Conservation (phyloP, 2,888 invertebrate species). For the Pediacus dermestoides region DNA sequence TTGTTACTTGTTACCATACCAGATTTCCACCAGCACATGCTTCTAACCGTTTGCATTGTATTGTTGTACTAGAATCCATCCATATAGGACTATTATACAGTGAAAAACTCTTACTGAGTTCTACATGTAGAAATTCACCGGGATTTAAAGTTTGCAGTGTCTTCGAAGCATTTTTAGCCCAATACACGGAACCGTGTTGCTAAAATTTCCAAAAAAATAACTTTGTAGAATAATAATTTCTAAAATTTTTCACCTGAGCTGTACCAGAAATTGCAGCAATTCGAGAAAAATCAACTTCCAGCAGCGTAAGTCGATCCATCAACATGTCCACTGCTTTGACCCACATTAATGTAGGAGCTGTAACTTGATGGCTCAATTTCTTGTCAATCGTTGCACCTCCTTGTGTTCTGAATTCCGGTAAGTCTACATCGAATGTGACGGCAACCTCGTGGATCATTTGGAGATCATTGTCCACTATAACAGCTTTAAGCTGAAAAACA, state of each 20-base stretch:
- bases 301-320: slow-evolving; percentile 75
- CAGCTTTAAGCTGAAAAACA: slow-evolving; percentile 77
- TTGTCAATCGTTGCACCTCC: slow-evolving; percentile 59
- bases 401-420: slow-evolving; percentile 83
- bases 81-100: slow-evolving; percentile 83
- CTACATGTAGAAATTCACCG: slow-evolving; percentile 75
- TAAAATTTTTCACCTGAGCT: slow-evolving; percentile 72
- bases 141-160: slow-evolving; percentile 65
- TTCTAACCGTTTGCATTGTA: slow-evolving; percentile 76
- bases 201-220: slow-evolving; percentile 47
- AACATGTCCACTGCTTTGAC: slow-evolving; percentile 91
- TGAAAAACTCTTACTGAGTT: slow-evolving; percentile 76
- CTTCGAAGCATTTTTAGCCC: slow-evolving; percentile 73
- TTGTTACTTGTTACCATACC: too few relatives aligned
- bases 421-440: slow-evolving; percentile 86
- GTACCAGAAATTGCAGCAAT: slow-evolving; percentile 86
- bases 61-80: slow-evolving; percentile 88
- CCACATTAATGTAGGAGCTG: slow-evolving; percentile 90
- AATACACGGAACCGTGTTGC: slow-evolving; percentile 98
- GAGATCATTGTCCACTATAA: slow-evolving; percentile 72
- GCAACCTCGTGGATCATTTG: slow-evolving; percentile 72
- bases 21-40: slow-evolving; percentile 67
- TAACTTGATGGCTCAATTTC: slow-evolving; percentile 56
- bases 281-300: slow-evolving; percentile 77
- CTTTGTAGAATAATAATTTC: too few relatives aligned